Percentiles rank a stretch among this genome's conserved stretches.
Evolutionary conservation across 2,797 vertebrate genomes (phyloP).

Genomic region (Hippocampus kuda): DNA sequence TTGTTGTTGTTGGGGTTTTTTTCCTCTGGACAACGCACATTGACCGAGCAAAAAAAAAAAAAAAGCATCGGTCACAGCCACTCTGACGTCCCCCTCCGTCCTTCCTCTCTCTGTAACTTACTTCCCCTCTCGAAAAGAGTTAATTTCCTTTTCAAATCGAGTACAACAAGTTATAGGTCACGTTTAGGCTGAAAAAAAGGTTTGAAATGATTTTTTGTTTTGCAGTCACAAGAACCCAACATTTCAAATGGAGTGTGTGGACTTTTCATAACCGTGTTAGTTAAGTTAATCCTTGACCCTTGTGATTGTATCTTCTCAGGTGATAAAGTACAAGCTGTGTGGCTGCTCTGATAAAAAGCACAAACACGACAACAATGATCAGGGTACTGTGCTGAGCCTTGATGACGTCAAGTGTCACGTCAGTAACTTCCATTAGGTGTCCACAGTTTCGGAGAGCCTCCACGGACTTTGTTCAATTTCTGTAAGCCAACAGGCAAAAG

Average conservation of each 20-base stretch:
- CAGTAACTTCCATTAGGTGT: slow-evolving; percentile 71
- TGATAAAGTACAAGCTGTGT: slow-evolving; percentile 88
- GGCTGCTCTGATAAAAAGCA: slow-evolving; percentile 82
- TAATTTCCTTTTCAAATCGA: not conserved
- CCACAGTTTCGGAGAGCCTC: slow-evolving; percentile 5
- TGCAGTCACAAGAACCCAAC: not conserved
- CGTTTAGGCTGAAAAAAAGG: not conserved
- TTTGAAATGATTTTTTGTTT: not conserved
- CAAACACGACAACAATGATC: slow-evolving; percentile 83
- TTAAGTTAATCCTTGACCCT: not conserved
- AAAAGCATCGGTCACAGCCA: no score
- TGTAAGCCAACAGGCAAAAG: slow-evolving; percentile 15
- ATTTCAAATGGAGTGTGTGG: not conserved
- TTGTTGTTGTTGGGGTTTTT: no score
- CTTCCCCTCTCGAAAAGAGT: no score
- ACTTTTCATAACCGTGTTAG: not conserved
- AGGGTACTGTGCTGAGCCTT: slow-evolving; percentile 84
- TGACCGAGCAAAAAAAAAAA: no score
- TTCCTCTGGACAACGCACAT: no score
- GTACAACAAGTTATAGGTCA: not conserved
- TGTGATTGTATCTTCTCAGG: slow-evolving; percentile 56
- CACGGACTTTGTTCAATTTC: slow-evolving; percentile 23
- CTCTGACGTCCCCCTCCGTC: no score
- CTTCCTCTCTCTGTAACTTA: no score
- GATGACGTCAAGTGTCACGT: slow-evolving; percentile 96